Base-by-base conservation (phyloP, 2,113 vertebrate genomes). In the Amblyornis subalaris region DNA sequence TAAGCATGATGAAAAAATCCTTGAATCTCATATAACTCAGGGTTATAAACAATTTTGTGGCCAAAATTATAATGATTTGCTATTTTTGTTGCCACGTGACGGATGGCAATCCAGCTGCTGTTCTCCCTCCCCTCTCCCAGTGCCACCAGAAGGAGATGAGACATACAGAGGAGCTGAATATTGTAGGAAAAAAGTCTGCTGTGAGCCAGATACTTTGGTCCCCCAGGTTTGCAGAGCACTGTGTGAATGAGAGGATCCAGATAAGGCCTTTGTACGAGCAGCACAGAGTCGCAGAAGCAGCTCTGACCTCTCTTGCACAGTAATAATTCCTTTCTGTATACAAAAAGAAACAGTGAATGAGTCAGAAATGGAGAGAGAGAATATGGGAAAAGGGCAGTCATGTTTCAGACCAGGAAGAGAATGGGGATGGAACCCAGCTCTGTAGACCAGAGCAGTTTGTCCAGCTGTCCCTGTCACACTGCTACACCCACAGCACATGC, bases 301-400 rank as follows among this genome's bases (percentile, higher is more conserved):
- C 62, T 76, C 64, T 91, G 81, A 85, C 88, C 69, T 89, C 62
- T 82, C 42, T 38, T 77, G 81, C 85, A 73, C 93, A 76, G 47
- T 57, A 93, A 58, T 79, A 3, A 47, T 51, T 92, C 72, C 64
- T 66, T 90, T 79, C 85, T n/a, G 47, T 31, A 25, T 91, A 96
- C 62, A 91, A 91, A 93, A 95, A 75, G 78, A 90, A 91, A 76
- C 75, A 62, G 38, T 0, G 9, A 90, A 70, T 91, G 94, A 96
- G 82, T 95, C 88, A 89, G 67, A 89, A 93, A 70, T 1, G 20
- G 23, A 29, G 38, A 75, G 22, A 80, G 67, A 83, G 51, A 89
- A 91, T 38, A 91, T 67, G 54, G 87, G 77, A 88, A 92, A 92
- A 81, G n/a, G 18, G 51, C 48, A 78, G 71, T 74, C 79, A 51